Base-by-base conservation (phyloP, 1,140 invertebrate genomes). In the Anoplophora glabripennis region DNA sequence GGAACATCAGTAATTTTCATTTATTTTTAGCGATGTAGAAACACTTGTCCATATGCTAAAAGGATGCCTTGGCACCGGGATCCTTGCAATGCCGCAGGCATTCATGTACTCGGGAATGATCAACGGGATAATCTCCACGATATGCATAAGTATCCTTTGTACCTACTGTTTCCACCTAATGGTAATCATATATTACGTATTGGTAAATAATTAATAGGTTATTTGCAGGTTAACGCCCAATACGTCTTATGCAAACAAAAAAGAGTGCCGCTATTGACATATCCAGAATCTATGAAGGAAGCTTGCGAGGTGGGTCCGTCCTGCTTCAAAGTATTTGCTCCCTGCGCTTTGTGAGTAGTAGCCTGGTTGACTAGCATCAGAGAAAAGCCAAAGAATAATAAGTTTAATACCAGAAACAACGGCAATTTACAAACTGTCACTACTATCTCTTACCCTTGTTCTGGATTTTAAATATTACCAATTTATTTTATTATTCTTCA, bases 41-140 rank as follows among this genome's bases (percentile, higher is more conserved):
- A 92, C 90, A 0, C 77, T 92, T 64, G 84, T 92, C 62, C 90
- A 93, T 72, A 74, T 93, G 58, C 71, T 93, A 14, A 93, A 92
- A 70, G 89, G 89, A 28, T 93, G 92, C 70, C 81, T 95, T 51
- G 93, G 93, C 5, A 94, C 93, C 0, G 93, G 93, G 4, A 89
- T 96, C 38, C 72, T 95, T 44, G 92, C 92, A 17, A 93, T 95
- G 89, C 90, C 92, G 3, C 83, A 86, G 68, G 92, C 92, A 0
- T 87, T 94, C 60, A 78, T 78, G 42, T 85, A 93, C 72, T 78
- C 91, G 11, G 93, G 93, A 37, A 83, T 91, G 53, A 58, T 81
- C 0, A 73, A 84, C 40, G 87, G 88, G 14, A 71, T 81, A 1
- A 67, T 88, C 10, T 85, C 85, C 3, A 85, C 87, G 1, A 63